Base-by-base conservation (phyloP, 2,888 invertebrate genomes). In the Heliconius ismenius region DNA sequence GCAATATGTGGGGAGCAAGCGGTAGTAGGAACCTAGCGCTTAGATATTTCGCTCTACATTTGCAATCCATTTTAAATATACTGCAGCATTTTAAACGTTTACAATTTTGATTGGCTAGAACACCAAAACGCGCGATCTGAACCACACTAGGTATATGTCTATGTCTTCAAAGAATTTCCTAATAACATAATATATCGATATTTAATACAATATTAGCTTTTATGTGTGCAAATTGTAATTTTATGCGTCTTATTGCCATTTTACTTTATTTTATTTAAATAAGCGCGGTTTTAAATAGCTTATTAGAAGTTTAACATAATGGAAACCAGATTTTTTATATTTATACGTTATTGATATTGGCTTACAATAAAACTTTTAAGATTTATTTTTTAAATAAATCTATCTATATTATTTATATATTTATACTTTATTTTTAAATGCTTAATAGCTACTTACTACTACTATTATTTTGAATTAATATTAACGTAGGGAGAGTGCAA, bases 211-310 rank as follows among this genome's bases (percentile, higher is more conserved):
- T 60, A 60, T 15, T n/a, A 26, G 26, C 13, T 49, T 73, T 73
- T 73, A 63, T 64, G 26, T 62, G 26, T 73, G 43, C n/a, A 63
- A 64, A 54, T 65, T 63, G 49, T 49, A 74, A 64, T 74, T 74
- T 74, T 74, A 74, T 74, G 28, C 32, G 65, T 65, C n/a, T 74
- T 64, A 54, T 43, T 62, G 65, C 4, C 49, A 72, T 18, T 72
- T 60, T 60, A 36, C 76, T 24, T n/a, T 70, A 77, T 69, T 28
- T 73, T 69, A 60, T 70, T 72, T 36, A 4, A 36, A 60, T 60
- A 36, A 6, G 24, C 32, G n/a, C n/a, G n/a, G 13, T 62, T 72
- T 39, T 72, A 21, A 70, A 69, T 54, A 32, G 69, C 6, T 13
- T n/a, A 39, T n/a, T 54, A 32, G n/a, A 28, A 28, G n/a, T 54